Percentiles rank a stretch among this genome's conserved stretches.
These are phyloP conservation scores for Harpagus bidentatus DNA, from an alignment of 2,113 vertebrate species.

Conservation along the genomic window DNA sequence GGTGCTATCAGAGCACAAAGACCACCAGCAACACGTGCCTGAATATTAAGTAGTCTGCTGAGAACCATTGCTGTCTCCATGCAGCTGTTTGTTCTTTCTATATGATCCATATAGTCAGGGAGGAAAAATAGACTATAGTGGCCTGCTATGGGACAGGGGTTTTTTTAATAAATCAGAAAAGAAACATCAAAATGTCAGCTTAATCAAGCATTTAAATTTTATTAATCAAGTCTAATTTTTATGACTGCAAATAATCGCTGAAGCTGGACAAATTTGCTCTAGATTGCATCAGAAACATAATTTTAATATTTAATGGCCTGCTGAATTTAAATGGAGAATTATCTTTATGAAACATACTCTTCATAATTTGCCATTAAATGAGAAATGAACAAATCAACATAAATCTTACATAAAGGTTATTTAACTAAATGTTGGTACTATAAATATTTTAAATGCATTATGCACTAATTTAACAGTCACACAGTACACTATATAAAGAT, in stretches of 20 bases:
- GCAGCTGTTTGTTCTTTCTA: neutral
- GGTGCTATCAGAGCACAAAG: neutral
- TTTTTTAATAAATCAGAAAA: conserved; percentile 82
- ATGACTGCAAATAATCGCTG: conserved; percentile 78
- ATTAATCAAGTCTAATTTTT: conserved; percentile 82
- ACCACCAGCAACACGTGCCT: neutral
- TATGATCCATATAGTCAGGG: neutral
- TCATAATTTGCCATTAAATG: conserved; percentile 76
- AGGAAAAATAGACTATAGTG: neutral
- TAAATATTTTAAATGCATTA: conserved; percentile 76
- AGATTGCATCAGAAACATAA: conserved; percentile 80
- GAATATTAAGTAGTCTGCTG: neutral
- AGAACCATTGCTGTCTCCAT: neutral
- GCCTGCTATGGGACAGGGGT: conserved; percentile 48
- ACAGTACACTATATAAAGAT: conserved; percentile 49
- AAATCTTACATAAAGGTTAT: conserved; percentile 75
- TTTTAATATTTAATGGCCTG: conserved; percentile 79
- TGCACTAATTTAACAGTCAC: conserved; percentile 62
- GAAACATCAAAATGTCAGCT: conserved; percentile 80
- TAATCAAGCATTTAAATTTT: conserved; percentile 83
- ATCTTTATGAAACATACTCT: conserved; percentile 78
- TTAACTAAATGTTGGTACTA: conserved; percentile 74
- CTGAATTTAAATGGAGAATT: conserved; percentile 82
- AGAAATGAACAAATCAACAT: conserved; percentile 76
- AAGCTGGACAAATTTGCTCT: conserved; percentile 81